Evolutionary conservation across 2,888 invertebrate genomes (phyloP), one percentile per base, ranked within the genome.

Genomic region (Hartigia nigra): DNA sequence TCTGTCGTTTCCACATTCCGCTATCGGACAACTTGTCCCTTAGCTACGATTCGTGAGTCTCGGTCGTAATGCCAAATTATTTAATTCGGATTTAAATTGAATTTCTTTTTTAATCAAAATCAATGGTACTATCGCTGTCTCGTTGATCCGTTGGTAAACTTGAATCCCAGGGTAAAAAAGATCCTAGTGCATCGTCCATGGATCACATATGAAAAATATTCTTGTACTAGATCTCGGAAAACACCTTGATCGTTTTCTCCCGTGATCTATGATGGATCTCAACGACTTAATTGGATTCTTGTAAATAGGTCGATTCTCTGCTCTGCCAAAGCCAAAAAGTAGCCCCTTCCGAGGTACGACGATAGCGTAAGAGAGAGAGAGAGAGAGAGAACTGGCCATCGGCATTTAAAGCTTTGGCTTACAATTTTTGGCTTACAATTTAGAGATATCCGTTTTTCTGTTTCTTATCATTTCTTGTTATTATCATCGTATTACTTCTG

Each of bases 301-400:
- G 86, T 89, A 86, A 89, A 90, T 90, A 90, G 90, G 90, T 91
- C 88, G 86, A 80, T 86, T 83, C 84, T 87, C 90, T 84, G 85
- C 87, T 83, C 88, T 88, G 87, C 89, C 90, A 87, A 89, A 88
- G 88, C 85, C 87, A 86, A 91, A 88, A 87, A 88, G 85, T 87
- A 87, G 88, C 85, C 89, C 88, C 84, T 89, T 90, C 83, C 84
- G 86, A 90, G 90, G 89, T 90, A 90, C 87, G 90, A 87, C 84
- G 84, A 86, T 84, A 83, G 83, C 85, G 83, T 82, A 77, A 80
- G 39, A 55, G 23, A 55, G 55, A 39, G 12, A 37, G 12, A 39
- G 39, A 37, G 12, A 39, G 14, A 55, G 55, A 84, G 82, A 85
- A 77, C 80, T 83, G 78, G 78, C 80, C 83, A 87, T 82, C 88